phyloP scores from a whole-genome alignment of 2,888 invertebrate genomes.

The Lacanobia oleracea region DNA sequence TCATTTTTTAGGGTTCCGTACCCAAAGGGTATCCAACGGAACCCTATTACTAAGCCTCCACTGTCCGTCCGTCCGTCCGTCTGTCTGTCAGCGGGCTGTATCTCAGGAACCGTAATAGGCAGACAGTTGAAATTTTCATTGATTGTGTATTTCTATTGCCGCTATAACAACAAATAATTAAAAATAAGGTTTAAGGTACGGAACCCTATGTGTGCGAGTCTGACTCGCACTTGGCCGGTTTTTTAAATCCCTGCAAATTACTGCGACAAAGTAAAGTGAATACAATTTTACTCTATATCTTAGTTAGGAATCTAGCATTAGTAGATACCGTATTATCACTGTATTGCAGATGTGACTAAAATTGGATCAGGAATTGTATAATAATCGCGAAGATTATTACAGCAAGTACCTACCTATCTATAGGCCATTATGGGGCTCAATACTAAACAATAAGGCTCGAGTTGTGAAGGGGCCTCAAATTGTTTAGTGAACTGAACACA shows the following conservation, averaged over 20 bases:
- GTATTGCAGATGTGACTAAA: not conserved
- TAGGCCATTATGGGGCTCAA: conserved; percentile 4
- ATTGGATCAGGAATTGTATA: not conserved
- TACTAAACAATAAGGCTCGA: conserved; percentile 37
- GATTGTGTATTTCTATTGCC: too few species aligned
- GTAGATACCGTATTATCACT: not conserved
- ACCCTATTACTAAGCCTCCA: too few species aligned
- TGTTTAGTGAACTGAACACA: conserved; percentile 69
- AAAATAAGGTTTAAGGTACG: too few species aligned
- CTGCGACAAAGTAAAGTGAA: not conserved
- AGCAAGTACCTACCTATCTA: not conserved
- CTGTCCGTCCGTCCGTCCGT: too few species aligned
- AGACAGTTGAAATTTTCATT: too few species aligned
- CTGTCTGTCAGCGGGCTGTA: too few species aligned
- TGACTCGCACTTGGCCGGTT: too few species aligned
- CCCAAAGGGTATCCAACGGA: too few species aligned
- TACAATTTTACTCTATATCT: not conserved
- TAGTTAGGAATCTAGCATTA: not conserved
- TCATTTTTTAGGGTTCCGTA: too few species aligned
- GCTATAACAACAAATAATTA: too few species aligned
- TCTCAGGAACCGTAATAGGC: too few species aligned
- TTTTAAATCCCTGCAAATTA: conserved; percentile 18
- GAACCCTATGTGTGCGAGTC: too few species aligned
- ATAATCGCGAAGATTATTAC: not conserved
- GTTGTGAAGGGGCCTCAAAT: conserved; percentile 50